Conservation (phyloP, 1,140 invertebrate species). For the Samia ricini region DNA sequence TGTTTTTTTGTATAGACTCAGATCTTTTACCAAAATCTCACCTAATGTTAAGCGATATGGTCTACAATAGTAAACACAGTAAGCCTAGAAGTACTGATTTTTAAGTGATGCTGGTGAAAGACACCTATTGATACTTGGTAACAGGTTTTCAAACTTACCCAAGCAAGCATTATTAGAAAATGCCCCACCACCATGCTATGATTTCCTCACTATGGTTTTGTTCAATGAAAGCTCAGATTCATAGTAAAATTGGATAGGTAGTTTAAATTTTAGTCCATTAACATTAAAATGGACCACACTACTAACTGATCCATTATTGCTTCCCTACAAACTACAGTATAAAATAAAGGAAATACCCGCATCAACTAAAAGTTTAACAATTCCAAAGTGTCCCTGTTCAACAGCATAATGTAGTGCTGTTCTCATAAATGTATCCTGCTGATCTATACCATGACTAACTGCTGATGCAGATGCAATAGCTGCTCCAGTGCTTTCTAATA, state of each 20-base stretch:
- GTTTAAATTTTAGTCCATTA: background rate
- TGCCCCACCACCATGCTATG: too few species aligned
- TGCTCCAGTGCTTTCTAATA: conserved; percentile 63
- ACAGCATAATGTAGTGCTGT: conserved; percentile 68
- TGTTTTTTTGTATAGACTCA: too few species aligned
- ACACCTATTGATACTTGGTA: too few species aligned
- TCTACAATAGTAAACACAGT: too few species aligned
- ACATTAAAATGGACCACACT: background rate
- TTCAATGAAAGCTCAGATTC: background rate
- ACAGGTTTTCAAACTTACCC: too few species aligned
- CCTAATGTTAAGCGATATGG: too few species aligned
- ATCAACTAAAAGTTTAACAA: conserved; percentile 56
- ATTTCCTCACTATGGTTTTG: too few species aligned
- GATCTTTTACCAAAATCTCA: too few species aligned
- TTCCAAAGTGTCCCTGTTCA: conserved; percentile 52
- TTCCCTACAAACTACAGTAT: background rate
- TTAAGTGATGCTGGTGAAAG: too few species aligned
- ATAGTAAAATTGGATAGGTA: background rate
- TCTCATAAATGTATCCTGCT: conserved; percentile 68
- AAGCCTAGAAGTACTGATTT: too few species aligned
- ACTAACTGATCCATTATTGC: too few species aligned
- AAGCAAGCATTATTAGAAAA: too few species aligned
- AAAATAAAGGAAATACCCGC: conserved; percentile 34
- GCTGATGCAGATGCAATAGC: conserved; percentile 57
- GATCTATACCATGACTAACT: conserved; percentile 57